phyloP scores from a whole-genome alignment of 2,888 invertebrate genomes.

The Ametastegia equiseti region DNA sequence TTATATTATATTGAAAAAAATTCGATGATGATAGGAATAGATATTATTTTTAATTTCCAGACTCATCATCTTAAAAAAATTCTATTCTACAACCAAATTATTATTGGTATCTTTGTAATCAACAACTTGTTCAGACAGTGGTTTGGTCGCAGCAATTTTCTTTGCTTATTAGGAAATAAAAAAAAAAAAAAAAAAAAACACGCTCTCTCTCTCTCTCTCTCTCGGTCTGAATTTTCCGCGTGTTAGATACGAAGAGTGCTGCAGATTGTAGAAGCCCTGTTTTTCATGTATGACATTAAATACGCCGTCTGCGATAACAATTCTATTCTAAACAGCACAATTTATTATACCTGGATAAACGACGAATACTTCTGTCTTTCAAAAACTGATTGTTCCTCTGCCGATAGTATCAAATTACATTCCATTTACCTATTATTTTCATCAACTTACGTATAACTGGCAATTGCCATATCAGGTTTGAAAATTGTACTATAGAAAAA shows the following conservation, averaged over 20 bases:
- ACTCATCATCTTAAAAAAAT: constrained; percentile 23
- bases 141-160: constrained; percentile 19
- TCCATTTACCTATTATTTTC: not conserved
- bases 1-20: not conserved
- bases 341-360: not conserved
- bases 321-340: not conserved
- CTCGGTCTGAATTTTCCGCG: too few species aligned
- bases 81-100: constrained; percentile 8
- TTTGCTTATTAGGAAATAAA: not conserved
- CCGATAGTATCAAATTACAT: not conserved
- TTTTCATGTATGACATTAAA: too few species aligned
- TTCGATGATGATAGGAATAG: constrained; percentile 52
- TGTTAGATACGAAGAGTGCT: not conserved
- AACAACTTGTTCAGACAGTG: constrained; percentile 39
- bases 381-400: not conserved
- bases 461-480: not conserved
- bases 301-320: not conserved
- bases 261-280: not conserved
- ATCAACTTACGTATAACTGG: not conserved
- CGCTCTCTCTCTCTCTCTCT: not conserved
- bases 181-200: not conserved
- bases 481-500: not conserved
- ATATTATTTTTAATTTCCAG: constrained; percentile 43
- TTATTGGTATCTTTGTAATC: constrained; percentile 10
- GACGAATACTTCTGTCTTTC: not conserved